Evolutionary conservation across 1,140 invertebrate genomes (phyloP).

Genomic region (Cyphomyrmex costatus): DNA sequence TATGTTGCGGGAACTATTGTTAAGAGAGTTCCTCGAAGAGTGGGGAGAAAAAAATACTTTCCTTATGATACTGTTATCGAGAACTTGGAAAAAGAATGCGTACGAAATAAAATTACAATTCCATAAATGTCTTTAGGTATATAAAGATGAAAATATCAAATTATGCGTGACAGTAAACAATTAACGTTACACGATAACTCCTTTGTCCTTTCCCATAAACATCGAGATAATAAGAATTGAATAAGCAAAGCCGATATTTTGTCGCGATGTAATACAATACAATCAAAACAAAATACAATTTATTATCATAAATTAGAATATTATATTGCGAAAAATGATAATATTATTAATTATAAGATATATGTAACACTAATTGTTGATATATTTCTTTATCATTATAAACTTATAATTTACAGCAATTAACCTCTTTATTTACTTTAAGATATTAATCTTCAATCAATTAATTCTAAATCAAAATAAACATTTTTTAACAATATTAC

Average conservation of each 20-base stretch:
- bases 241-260: constrained; percentile 6
- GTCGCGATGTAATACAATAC: neutral
- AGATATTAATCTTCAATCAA: neutral
- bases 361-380: neutral
- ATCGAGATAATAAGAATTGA: neutral
- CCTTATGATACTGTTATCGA: constrained; percentile 25
- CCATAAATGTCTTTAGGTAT: neutral
- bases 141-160: constrained; percentile 6
- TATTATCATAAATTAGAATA: neutral
- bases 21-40: constrained; percentile 41
- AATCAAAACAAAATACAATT: neutral
- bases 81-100: neutral
- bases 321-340: neutral
- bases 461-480: neutral
- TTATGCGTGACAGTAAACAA: neutral
- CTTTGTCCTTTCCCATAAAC: neutral
- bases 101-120: neutral
- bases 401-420: neutral
- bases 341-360: neutral
- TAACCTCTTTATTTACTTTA: constrained; percentile 3
- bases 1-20: constrained; percentile 51
- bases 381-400: neutral
- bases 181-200: neutral
- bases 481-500: neutral
- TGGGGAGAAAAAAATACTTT: constrained; percentile 11